Conservation (phyloP, 2,797 vertebrate species). For the Erethizon dorsatum region DNA sequence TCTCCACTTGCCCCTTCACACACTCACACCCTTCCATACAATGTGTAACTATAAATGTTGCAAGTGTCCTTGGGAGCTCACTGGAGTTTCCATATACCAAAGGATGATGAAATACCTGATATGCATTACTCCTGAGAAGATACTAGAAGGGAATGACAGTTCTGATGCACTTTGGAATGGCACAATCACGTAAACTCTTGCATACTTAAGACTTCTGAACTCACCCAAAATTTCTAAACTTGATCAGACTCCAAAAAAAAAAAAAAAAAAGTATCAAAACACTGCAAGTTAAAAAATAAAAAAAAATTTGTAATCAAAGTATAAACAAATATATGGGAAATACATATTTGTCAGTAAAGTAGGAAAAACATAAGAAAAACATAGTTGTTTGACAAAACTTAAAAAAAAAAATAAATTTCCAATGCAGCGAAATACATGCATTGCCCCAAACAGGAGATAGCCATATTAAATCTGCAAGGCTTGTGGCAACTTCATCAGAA, state of each 20-base stretch:
- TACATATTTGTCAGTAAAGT: conserved; percentile 88
- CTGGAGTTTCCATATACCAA: conserved; percentile 89
- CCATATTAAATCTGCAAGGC: conserved; percentile 60
- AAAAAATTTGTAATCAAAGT: conserved; percentile 88
- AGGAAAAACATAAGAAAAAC: conserved; percentile 89
- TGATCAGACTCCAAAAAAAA: conserved; percentile 81
- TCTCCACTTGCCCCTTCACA: conserved; percentile 74
- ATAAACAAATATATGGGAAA: conserved; percentile 91
- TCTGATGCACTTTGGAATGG: conserved; percentile 94
- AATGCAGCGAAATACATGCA: conserved; percentile 87
- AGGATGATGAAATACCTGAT: conserved; percentile 92
- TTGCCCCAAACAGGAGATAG: conserved; percentile 83
- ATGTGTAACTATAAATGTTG: conserved; percentile 86
- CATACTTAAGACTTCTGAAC: conserved; percentile 95
- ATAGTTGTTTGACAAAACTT: conserved; percentile 84
- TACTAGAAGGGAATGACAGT: conserved; percentile 94
- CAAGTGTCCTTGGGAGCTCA: conserved; percentile 90
- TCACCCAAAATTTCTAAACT: conserved; percentile 91
- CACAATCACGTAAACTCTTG: conserved; percentile 93
- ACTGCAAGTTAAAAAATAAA: conserved; percentile 89
- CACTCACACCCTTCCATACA: conserved; percentile 89
- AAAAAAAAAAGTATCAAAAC: conserved; percentile 89
- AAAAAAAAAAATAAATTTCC: conserved; percentile 83
- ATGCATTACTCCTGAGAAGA: conserved; percentile 94
- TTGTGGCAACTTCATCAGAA: conserved; percentile 80